Evolutionary conservation across 2,797 vertebrate genomes (phyloP), one percentile per base, ranked within the genome.

Genomic region (Anabacerthia variegaticeps): DNA sequence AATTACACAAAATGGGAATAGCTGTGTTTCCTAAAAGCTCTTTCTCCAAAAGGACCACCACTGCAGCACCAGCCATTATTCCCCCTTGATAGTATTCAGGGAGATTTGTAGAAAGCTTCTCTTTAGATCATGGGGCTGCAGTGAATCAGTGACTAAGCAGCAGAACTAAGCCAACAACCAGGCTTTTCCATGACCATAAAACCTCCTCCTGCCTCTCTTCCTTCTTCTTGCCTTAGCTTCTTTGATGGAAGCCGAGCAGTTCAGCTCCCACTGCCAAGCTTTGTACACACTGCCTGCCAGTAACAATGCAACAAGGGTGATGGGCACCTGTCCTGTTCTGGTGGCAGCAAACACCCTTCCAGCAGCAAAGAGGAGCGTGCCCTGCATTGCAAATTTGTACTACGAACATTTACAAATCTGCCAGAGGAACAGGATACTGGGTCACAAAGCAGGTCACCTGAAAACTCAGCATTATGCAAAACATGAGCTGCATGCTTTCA

Each of bases 391-490:
- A 56, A n/a, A 74, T 88, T 11, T 62, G 72, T 77, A 15, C 49
- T 54, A 65, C 0, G 8, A 93, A 69, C 84, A 21, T 51, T 79
- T 76, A 93, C 68, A 92, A 89, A 88, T 75, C 63, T 96, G 76
- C 65, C 82, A 85, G 79, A 82, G 59, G 92, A 95, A 89, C 7
- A 0, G 55, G 48, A 95, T 88, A 92, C 62, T 63, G 87, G 96
- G 97, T 96, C 95, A 96, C 91, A 94, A 93, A 89, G 65, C 83
- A 81, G 94, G 97, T 94, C 94, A 96, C 86, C 82, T 94, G 95
- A 96, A 97, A 96, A 96, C 91, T 96, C 96, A 95, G 96, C 72
- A 1, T 95, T 97, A 97, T 95, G 95, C 95, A 97, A 97, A 97
- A 95, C 66, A 77, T 7, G 11, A 94, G 90, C 79, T 1, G 3